Base-by-base conservation (phyloP, 2,113 vertebrate genomes). In the Albula glossodonta region DNA sequence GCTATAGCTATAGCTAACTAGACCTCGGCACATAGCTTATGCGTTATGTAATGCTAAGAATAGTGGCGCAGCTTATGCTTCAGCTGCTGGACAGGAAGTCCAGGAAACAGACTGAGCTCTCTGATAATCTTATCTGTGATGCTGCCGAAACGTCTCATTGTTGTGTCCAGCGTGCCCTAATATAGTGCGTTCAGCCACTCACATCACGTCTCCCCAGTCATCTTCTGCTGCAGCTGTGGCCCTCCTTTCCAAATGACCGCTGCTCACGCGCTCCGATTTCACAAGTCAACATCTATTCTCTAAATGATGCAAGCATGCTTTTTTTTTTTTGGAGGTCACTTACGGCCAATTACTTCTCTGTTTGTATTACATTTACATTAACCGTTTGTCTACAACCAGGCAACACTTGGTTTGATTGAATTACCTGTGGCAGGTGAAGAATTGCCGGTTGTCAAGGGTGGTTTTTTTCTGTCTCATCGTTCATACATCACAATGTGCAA, bases 261-360 rank as follows among this genome's bases (percentile, higher is more conserved):
- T 51, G 10, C 6, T 85, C 84, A 85, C 57, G 78, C 57, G 84
- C 57, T 81, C 79, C 49, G 66, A 52, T 51, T 51, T 22, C 74
- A 85, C 31, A 79, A 79, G 51, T 56, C 77, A 49, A 79, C 84
- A 78, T 31, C n/a, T 31, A 74, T 31, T 74, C n/a, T 66, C n/a
- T 10, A 31, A 74, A 74, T 31, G n/a, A 74, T 31, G 10, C 70
- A 74, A 25, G 10, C 17, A 74, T 66, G 15, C 60, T 7, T 66
- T 22, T 66, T 41, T 66, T 41, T 41, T 41, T 31, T 25, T 8
- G 31, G 70, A 66, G 22, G 60, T 19, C 22, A 15, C 57, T 60
- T 15, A 60, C 31, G 17, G 57, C 8, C 57, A 60, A 15, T 60
- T 60, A 60, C 17, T 15, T 8, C 4, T 60, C 56, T 7, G 17